phyloP scores from a whole-genome alignment of 2,797 vertebrate genomes.

The Australoheros facetus region DNA sequence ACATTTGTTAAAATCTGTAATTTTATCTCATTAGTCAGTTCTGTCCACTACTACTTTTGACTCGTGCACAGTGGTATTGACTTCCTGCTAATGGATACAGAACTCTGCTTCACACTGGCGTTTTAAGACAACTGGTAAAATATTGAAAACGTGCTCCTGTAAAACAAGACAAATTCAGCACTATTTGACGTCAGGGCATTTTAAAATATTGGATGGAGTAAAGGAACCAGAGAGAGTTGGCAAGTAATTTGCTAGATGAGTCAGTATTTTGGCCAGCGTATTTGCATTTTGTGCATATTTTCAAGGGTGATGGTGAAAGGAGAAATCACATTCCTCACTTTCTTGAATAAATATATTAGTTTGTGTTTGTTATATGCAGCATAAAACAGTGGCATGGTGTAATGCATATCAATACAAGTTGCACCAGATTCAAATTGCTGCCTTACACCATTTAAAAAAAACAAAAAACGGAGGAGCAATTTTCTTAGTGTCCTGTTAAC shows the following conservation, averaged over 20 bases:
- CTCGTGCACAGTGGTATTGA: no score
- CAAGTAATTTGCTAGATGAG: neutral
- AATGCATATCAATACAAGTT: neutral
- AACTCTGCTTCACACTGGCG: neutral
- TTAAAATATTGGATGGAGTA: neutral
- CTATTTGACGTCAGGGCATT: neutral
- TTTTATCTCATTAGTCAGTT: no score
- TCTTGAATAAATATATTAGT: neutral
- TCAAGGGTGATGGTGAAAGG: neutral
- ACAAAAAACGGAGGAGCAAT: no score
- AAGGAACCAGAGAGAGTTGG: neutral
- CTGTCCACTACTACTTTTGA: no score
- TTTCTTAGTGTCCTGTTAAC: neutral
- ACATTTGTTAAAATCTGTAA: no score
- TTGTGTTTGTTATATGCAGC: neutral
- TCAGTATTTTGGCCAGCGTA: no score
- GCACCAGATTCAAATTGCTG: neutral
- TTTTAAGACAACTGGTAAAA: neutral
- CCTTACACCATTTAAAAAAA: neutral
- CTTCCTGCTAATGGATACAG: no score
- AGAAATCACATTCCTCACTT: neutral
- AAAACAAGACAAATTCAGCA: neutral
- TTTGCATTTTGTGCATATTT: neutral
- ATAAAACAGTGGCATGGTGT: neutral
- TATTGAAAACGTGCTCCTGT: neutral